Conservation (phyloP, 1,140 invertebrate species). For the Lasaia peninsularis region DNA sequence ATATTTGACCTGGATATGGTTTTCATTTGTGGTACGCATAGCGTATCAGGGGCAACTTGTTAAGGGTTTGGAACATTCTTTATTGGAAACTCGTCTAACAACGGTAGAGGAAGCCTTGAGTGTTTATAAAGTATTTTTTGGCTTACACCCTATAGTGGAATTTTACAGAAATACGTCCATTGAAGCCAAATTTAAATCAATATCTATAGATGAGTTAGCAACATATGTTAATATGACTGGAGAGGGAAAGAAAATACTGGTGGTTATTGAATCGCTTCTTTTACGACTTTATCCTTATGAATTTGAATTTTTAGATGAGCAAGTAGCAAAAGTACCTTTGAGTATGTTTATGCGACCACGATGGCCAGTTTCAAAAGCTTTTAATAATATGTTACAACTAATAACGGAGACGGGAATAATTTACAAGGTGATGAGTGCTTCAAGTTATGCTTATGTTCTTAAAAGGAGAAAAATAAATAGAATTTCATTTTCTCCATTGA, state of each 20-base stretch:
- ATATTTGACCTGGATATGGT: conserved; percentile 51
- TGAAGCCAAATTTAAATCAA: conserved; percentile 26
- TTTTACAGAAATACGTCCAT: conserved; percentile 36
- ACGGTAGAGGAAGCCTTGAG: conserved; percentile 35
- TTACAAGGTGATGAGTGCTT: conserved; percentile 27
- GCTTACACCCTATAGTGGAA: conserved; percentile 24
- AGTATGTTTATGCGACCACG: conserved; percentile 39
- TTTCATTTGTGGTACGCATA: conserved; percentile 45
- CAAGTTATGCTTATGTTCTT: conserved; percentile 2
- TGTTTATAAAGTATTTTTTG: conserved; percentile 33
- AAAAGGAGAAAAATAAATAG: background rate
- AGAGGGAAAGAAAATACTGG: conserved; percentile 36
- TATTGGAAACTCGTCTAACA: conserved; percentile 37
- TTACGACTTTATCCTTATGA: conserved; percentile 21
- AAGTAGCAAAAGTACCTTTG: conserved; percentile 22
- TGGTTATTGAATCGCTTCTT: conserved; percentile 28
- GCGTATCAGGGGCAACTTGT: conserved; percentile 47
- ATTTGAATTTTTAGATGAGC: conserved; percentile 37
- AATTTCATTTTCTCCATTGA: conserved; percentile 20
- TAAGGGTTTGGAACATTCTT: conserved; percentile 32
- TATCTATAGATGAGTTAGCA: conserved; percentile 24
- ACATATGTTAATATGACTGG: conserved; percentile 29
- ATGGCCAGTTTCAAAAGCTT: conserved; percentile 39
- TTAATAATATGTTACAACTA: conserved; percentile 26
- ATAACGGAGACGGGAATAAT: conserved; percentile 34